A percentile compares a stretch with the other conserved stretches of the same genome.
These are phyloP conservation scores for Aphaenogaster floridana DNA, from an alignment of 1,140 invertebrate genomes.

Conservation along the genomic window DNA sequence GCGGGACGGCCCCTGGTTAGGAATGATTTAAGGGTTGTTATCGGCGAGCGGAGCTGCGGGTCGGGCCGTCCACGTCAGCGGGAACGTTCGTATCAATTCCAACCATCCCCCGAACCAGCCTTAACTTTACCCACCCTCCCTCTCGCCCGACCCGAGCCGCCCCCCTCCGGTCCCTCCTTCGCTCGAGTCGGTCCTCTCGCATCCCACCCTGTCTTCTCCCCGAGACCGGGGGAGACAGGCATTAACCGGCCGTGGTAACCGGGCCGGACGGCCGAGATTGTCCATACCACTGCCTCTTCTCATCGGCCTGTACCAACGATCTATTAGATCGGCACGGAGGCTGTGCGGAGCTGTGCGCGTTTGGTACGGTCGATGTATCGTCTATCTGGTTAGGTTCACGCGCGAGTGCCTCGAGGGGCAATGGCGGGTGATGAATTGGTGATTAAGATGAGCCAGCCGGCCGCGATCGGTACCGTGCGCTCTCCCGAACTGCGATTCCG, in stretches of 20 bases:
- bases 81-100: slow-evolving; percentile 72
- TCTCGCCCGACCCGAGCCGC: background rate
- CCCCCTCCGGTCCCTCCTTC: background rate
- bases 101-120: slow-evolving; percentile 17
- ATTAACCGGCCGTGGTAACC: slow-evolving; percentile 52
- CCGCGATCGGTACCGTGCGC: slow-evolving; percentile 63
- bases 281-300: slow-evolving; percentile 57
- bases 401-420: slow-evolving; percentile 72
- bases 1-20: slow-evolving; percentile 37
- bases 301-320: slow-evolving; percentile 40
- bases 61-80: slow-evolving; percentile 70
- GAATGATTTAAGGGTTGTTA: slow-evolving; percentile 83
- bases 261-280: slow-evolving; percentile 41
- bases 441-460: slow-evolving; percentile 75
- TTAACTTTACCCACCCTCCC: slow-evolving; percentile 43
- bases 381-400: slow-evolving; percentile 73
- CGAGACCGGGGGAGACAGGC: slow-evolving; percentile 29
- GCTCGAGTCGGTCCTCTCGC: background rate
- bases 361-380: slow-evolving; percentile 71
- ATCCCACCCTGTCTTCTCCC: background rate
- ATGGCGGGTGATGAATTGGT: slow-evolving; percentile 78
- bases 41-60: slow-evolving; percentile 71
- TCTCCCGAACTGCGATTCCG: slow-evolving; percentile 27
- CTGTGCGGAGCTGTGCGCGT: slow-evolving; percentile 40
- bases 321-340: slow-evolving; percentile 62